phyloP scores from a whole-genome alignment of 2,113 vertebrate genomes.

The Bufo bufo region DNA sequence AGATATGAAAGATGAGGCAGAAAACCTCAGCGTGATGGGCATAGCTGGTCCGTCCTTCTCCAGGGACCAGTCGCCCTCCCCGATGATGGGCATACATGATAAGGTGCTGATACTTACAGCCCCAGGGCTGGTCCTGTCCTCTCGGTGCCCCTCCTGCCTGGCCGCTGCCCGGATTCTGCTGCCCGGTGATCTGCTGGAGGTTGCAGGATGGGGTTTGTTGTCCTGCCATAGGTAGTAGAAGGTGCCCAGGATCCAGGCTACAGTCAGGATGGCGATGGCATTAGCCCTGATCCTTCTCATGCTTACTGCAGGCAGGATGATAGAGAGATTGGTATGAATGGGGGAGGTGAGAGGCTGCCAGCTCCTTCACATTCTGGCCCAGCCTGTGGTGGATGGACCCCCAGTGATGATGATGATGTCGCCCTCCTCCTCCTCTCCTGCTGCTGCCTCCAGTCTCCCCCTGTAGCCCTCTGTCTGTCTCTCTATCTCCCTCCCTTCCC shows the following conservation, averaged over 20 bases:
- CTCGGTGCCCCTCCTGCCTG: constrained; percentile 82
- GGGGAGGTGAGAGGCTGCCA: constrained; percentile 30
- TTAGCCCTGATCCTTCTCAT: constrained; percentile 98
- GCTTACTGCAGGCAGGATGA: constrained; percentile 72
- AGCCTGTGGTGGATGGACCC: not conserved
- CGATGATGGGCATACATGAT: not conserved
- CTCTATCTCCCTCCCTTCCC: constrained; percentile 23
- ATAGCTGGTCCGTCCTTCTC: not conserved
- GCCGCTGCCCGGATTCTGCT: constrained; percentile 72
- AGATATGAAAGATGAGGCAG: not conserved
- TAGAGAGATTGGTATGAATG: constrained; percentile 29
- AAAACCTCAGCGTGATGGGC: not conserved
- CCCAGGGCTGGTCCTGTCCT: constrained; percentile 88
- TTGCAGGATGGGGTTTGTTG: constrained; percentile 85
- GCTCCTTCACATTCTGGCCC: constrained; percentile 27
- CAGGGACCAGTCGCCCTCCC: not conserved
- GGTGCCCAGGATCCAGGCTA: constrained; percentile 97
- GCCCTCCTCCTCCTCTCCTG: constrained; percentile 11
- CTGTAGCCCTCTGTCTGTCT: constrained; percentile 22
- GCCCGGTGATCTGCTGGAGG: constrained; percentile 74
- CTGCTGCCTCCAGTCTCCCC: constrained; percentile 43
- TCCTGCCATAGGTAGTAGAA: constrained; percentile 99
- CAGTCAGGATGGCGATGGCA: constrained; percentile 96
- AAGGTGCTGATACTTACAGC: constrained; percentile 78
- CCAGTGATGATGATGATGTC: not conserved